A percentile compares a stretch with the other conserved stretches of the same genome.
These are phyloP conservation scores for Tridacna crocea DNA, from an alignment of 2,888 invertebrate genomes.

Conservation along the genomic window DNA sequence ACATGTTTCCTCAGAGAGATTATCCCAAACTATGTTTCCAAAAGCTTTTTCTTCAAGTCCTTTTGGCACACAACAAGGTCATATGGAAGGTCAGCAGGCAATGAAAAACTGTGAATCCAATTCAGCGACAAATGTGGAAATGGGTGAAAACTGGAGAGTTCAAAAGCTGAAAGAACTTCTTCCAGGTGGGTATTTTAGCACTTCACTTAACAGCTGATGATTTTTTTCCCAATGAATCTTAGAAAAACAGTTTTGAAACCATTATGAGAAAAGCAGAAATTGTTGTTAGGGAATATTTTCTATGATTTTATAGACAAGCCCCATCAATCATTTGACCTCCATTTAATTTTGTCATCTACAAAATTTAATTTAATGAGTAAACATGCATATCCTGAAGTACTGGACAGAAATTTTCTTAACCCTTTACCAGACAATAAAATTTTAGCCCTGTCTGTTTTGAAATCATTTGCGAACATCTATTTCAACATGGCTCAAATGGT, in stretches of 20 bases:
- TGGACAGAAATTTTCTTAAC: no score
- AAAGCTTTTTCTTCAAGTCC: no score
- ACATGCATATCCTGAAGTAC: no score
- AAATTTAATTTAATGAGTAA: no score
- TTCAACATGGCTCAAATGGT: not conserved
- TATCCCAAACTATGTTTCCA: no score
- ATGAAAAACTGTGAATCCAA: not conserved
- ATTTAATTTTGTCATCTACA: not conserved
- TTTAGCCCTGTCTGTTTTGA: no score
- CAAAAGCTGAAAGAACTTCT: slow-evolving; percentile 70
- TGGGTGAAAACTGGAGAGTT: slow-evolving; percentile 73
- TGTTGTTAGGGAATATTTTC: not conserved
- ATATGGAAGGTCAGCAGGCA: not conserved
- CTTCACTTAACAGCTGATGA: no score
- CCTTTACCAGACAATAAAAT: not conserved
- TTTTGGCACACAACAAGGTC: not conserved
- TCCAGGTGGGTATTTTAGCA: slow-evolving; percentile 61
- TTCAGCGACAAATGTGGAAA: slow-evolving; percentile 32
- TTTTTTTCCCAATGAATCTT: no score
- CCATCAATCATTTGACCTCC: not conserved
- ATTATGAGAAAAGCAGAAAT: not conserved
- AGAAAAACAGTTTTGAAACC: no score
- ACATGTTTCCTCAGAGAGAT: slow-evolving; percentile 38
- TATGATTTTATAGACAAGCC: no score
- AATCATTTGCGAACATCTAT: not conserved